A percentile compares a stretch with the other conserved stretches of the same genome.
These are phyloP conservation scores for Emydocephalus ijimae DNA, from an alignment of 2,113 vertebrate species.

Conservation along the genomic window DNA sequence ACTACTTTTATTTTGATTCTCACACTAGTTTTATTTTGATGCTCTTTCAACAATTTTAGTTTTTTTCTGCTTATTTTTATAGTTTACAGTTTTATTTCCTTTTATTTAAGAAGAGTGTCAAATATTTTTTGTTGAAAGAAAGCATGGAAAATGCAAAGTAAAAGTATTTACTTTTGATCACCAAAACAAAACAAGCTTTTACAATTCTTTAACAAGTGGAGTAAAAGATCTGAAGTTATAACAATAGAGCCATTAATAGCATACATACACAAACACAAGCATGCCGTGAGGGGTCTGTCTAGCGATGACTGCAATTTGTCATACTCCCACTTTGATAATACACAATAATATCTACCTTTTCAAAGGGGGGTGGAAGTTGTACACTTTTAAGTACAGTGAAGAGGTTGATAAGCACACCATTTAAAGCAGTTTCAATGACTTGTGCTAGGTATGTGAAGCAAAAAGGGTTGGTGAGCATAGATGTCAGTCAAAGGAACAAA, in stretches of 20 bases:
- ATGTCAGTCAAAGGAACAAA: neutral
- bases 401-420: neutral
- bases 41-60: neutral
- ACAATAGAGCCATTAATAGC: neutral
- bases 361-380: neutral
- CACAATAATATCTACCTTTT: constrained; percentile 9
- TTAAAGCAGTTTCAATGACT: neutral
- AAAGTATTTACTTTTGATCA: neutral
- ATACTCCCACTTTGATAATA: neutral
- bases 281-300: neutral
- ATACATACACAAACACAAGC: neutral
- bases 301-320: neutral
- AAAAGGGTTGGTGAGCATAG: neutral
- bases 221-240: neutral
- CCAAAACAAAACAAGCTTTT: neutral
- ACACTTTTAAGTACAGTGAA: neutral
- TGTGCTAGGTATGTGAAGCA: constrained; percentile 15
- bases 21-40: neutral
- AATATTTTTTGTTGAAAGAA: neutral
- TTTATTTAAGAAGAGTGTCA: neutral
- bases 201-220: neutral
- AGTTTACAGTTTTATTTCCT: neutral
- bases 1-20: neutral
- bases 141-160: neutral
- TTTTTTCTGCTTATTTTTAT: neutral